Percentiles rank a stretch among this genome's conserved stretches.
These are phyloP conservation scores for Heliconius hortense DNA, from an alignment of 2,888 invertebrate species.

Conservation along the genomic window DNA sequence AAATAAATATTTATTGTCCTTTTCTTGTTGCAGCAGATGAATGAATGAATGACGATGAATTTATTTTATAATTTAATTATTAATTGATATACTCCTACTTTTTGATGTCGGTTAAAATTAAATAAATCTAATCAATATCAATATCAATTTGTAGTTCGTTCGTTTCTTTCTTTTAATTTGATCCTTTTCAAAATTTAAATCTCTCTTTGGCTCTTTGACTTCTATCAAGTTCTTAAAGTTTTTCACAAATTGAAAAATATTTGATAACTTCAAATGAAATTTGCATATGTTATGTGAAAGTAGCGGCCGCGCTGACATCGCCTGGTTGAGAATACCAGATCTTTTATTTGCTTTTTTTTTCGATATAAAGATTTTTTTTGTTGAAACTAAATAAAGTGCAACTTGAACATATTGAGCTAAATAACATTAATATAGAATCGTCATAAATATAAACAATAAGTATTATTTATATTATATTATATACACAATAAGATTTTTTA, in stretches of 20 bases:
- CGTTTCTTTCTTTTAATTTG: background rate
- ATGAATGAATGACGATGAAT: too few relatives aligned
- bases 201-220: background rate
- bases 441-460: too few relatives aligned
- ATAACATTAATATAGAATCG: background rate
- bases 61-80: too few relatives aligned
- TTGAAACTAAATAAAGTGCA: background rate
- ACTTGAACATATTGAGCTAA: background rate
- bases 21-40: too few relatives aligned
- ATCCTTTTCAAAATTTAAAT: background rate
- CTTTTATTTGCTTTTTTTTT: background rate
- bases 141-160: background rate
- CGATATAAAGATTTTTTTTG: background rate
- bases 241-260: background rate
- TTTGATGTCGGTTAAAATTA: too few relatives aligned
- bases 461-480: too few relatives aligned
- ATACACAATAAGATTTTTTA: too few relatives aligned
- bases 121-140: too few relatives aligned
- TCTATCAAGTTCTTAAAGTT: background rate
- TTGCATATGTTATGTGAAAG: constrained; percentile 14
- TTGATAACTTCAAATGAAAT: constrained; percentile 5
- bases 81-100: too few relatives aligned
- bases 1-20: too few relatives aligned
- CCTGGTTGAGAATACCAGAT: background rate
- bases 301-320: background rate